A percentile compares a stretch with the other conserved stretches of the same genome.
Evolutionary conservation across 2,888 invertebrate species (phyloP).

Genomic region (Scaptomyza parva): DNA sequence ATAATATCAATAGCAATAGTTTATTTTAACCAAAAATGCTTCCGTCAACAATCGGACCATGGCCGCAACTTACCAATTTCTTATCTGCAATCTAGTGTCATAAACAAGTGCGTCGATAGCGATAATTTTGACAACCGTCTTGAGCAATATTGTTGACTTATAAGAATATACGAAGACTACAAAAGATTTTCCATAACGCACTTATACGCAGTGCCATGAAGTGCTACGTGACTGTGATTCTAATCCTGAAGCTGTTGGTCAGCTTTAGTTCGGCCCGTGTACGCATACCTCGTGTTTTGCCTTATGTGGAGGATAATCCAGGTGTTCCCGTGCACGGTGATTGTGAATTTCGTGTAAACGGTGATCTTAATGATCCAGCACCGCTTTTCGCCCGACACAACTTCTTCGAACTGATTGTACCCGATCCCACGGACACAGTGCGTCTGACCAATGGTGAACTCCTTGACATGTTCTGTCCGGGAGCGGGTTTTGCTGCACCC

Average conservation of each 20-base stretch:
- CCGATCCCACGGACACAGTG: slow-evolving; percentile 75
- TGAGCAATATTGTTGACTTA: slow-evolving; percentile 37
- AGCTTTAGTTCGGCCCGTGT: slow-evolving; percentile 10
- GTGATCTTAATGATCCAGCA: slow-evolving; percentile 86
- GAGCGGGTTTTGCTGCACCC: slow-evolving; percentile 65
- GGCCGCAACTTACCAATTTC: not conserved
- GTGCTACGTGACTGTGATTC: slow-evolving; percentile 45
- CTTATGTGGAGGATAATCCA: slow-evolving; percentile 50
- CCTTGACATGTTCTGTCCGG: slow-evolving; percentile 81
- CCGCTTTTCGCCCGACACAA: slow-evolving; percentile 86
- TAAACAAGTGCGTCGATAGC: slow-evolving; percentile 34
- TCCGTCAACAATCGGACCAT: not conserved
- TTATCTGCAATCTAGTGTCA: slow-evolving; percentile 17
- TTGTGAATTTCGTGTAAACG: slow-evolving; percentile 73
- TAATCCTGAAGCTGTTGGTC: slow-evolving; percentile 52
- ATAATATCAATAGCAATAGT: not conserved
- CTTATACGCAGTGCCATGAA: slow-evolving; percentile 43
- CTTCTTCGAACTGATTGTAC: slow-evolving; percentile 71
- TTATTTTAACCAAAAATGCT: not conserved
- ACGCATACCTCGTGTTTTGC: slow-evolving; percentile 53
- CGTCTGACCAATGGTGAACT: slow-evolving; percentile 69
- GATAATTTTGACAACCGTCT: slow-evolving; percentile 18
- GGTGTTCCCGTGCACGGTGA: slow-evolving; percentile 67
- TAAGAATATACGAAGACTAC: slow-evolving; percentile 37
- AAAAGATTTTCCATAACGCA: slow-evolving; percentile 36